Evolutionary conservation across 2,888 invertebrate genomes (phyloP), one percentile per base, ranked within the genome.

Genomic region (Pterobdella sp.): DNA sequence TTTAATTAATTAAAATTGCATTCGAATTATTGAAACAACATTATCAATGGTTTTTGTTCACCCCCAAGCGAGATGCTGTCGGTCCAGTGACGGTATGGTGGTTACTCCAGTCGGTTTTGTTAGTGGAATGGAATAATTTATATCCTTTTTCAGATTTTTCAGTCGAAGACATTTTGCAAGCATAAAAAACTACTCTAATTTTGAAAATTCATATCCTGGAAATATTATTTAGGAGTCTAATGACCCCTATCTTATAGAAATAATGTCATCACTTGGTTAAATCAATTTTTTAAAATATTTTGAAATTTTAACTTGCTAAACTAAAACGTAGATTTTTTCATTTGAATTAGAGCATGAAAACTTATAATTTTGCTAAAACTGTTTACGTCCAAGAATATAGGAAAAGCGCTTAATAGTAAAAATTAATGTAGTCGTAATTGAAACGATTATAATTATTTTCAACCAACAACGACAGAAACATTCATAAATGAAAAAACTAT

Each of bases 271-370:
- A 26, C n/a, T 3, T 7, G 3, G 18, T 56, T n/a, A 56, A 56
- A 26, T 56, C 4, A 56, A 56, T 26, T 56, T 56, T 26, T 56
- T 56, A 26, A 22, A 26, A 56, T 56, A 26, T 26, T 18, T 22
- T 56, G n/a, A 56, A 4, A 56, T 56, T 56, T 18, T 18, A 26
- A 56, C 26, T 26, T 56, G 60, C 60, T n/a, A 56, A 26, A n/a
- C 60, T 26, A 22, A 26, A 56, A 7, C 18, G 18, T 56, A 26
- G 4, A 56, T 26, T 56, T 4, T 3, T 56, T 4, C 18, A n/a
- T 56, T 56, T 56, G 60, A 56, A 56, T 22, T 56, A 56, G 26
- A 56, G 26, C 60, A 56, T 56, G 60, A 56, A 56, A 56, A 56
- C 3, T n/a, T 14, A 56, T n/a, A n/a, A n/a, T n/a, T n/a, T n/a